phyloP scores from a whole-genome alignment of 2,797 vertebrate genomes.

The Phrynocephalus vlangalii region DNA sequence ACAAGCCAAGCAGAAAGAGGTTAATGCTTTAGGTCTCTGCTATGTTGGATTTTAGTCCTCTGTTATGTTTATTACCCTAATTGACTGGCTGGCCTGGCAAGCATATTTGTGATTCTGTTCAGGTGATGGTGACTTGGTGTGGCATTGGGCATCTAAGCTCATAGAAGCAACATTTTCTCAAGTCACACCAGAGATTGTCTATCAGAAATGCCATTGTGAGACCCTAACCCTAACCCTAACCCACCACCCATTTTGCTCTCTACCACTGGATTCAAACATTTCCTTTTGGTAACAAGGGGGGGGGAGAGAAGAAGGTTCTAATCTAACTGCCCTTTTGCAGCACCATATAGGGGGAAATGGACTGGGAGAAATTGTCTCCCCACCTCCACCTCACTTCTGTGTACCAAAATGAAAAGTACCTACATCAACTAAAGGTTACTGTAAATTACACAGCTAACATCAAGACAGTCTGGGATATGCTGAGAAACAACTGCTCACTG shows the following conservation, averaged over 20 bases:
- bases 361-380: neutral
- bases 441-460: neutral
- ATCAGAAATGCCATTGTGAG: neutral
- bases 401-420: neutral
- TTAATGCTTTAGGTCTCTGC: neutral
- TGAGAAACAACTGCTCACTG: neutral
- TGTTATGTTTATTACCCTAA: neutral
- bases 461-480: neutral
- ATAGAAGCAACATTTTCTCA: neutral
- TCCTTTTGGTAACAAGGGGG: neutral
- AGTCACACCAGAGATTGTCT: neutral
- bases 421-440: neutral
- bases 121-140: neutral
- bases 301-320: neutral
- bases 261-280: neutral
- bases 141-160: neutral
- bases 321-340: neutral
- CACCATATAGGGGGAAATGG: neutral
- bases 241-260: neutral
- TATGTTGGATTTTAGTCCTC: neutral
- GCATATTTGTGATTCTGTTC: neutral
- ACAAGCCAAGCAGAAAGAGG: neutral
- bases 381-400: neutral
- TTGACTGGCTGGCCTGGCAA: neutral
- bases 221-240: neutral